Conservation (phyloP, 2,888 invertebrate species). For the Heteropelma amictum region DNA sequence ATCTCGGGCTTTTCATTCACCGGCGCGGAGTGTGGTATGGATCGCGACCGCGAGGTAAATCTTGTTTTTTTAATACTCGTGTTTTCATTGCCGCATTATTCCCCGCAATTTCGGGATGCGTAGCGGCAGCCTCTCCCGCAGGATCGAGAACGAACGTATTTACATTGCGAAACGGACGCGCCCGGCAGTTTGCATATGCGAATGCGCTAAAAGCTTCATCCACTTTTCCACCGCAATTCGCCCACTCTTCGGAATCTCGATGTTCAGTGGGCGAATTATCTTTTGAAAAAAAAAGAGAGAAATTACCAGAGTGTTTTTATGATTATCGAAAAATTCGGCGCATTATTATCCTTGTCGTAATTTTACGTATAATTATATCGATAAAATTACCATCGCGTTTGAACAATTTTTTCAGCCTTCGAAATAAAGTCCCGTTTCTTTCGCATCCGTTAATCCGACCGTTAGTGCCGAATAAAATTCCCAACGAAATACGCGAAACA, state of each 20-base stretch:
- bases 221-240: conserved; percentile 26
- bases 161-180: conserved; percentile 44
- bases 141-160: conserved; percentile 33
- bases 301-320: too few relatives aligned
- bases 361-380: too few relatives aligned
- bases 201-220: conserved; percentile 32
- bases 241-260: conserved; percentile 23
- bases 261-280: conserved; percentile 13
- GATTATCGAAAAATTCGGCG: too few relatives aligned
- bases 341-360: too few relatives aligned
- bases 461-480: neutral
- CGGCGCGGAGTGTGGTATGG: conserved; percentile 19
- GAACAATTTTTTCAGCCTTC: neutral
- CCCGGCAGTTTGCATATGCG: conserved; percentile 49
- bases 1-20: conserved; percentile 39
- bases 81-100: conserved; percentile 47
- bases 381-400: too few relatives aligned
- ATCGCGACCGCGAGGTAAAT: conserved; percentile 46
- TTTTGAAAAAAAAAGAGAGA: too few relatives aligned
- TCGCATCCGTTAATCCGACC: neutral
- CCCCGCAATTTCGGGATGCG: conserved; percentile 15
- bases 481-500: conserved; percentile 16
- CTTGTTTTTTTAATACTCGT: conserved; percentile 43
- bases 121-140: neutral
- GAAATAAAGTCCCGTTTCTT: neutral